These are phyloP conservation scores for Bradypus variegatus DNA, from an alignment of 2,797 vertebrate genomes.

Conservation along the genomic window DNA sequence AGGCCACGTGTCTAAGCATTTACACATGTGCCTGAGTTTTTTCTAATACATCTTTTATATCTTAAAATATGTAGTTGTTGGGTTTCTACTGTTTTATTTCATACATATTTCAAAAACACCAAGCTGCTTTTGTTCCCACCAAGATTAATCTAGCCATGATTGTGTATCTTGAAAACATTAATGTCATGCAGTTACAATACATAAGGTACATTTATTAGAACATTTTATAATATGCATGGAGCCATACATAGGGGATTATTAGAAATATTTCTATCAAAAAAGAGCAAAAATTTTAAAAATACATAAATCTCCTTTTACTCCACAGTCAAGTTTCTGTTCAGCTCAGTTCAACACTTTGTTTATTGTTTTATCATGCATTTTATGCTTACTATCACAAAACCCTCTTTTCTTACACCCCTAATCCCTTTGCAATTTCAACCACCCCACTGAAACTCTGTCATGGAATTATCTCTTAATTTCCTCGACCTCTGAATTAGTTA, in stretches of 20 bases:
- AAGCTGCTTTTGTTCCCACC: slow-evolving; percentile 12
- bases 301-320: too few relatives aligned
- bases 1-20: too few relatives aligned
- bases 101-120: slow-evolving; percentile 28
- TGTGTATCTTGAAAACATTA: slow-evolving; percentile 50
- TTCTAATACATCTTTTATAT: slow-evolving; percentile 26
- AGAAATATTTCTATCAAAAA: slow-evolving; percentile 60
- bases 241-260: slow-evolving; percentile 50
- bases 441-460: background rate
- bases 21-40: background rate
- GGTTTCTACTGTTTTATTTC: slow-evolving; percentile 31
- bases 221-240: slow-evolving; percentile 57
- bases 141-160: slow-evolving; percentile 32
- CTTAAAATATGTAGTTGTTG: background rate
- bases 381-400: too few relatives aligned
- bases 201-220: slow-evolving; percentile 68
- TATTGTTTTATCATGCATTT: too few relatives aligned
- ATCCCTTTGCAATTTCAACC: background rate
- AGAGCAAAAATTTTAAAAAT: too few relatives aligned
- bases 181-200: slow-evolving; percentile 43
- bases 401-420: background rate
- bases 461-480: background rate
- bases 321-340: too few relatives aligned
- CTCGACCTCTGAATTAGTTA: background rate
- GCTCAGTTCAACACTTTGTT: too few relatives aligned